A percentile compares a stretch with the other conserved stretches of the same genome.
Evolutionary conservation across 2,113 vertebrate genomes (phyloP).

Genomic region (Coturnix japonica): DNA sequence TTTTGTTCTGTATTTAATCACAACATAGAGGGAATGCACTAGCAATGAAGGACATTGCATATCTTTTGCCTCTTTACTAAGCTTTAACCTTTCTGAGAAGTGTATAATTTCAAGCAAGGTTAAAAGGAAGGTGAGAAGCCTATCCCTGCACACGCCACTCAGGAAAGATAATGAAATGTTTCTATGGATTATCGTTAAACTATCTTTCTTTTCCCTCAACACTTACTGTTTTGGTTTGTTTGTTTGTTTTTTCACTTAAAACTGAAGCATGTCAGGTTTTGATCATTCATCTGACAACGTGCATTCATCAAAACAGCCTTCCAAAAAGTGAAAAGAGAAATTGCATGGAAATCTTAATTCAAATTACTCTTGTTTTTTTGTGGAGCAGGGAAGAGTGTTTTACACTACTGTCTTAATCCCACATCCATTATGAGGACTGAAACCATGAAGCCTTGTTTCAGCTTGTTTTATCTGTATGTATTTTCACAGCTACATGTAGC

Average conservation of each 20-base stretch:
- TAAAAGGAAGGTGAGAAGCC: background rate
- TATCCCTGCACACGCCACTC: background rate
- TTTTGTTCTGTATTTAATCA: constrained; percentile 4
- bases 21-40: background rate
- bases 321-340: background rate
- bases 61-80: background rate
- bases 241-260: background rate
- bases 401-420: background rate
- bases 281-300: background rate
- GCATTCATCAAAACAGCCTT: background rate
- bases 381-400: background rate
- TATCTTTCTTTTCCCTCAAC: background rate
- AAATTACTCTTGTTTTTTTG: background rate
- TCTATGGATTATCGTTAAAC: background rate
- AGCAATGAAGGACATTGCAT: background rate
- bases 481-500: background rate
- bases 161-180: background rate
- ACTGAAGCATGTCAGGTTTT: background rate
- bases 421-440: background rate
- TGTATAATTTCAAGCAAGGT: background rate
- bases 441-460: background rate
- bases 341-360: background rate
- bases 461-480: background rate
- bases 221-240: background rate
- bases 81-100: background rate